Evolutionary conservation across 2,888 invertebrate species (phyloP).

Genomic region (Oligia latruncula): DNA sequence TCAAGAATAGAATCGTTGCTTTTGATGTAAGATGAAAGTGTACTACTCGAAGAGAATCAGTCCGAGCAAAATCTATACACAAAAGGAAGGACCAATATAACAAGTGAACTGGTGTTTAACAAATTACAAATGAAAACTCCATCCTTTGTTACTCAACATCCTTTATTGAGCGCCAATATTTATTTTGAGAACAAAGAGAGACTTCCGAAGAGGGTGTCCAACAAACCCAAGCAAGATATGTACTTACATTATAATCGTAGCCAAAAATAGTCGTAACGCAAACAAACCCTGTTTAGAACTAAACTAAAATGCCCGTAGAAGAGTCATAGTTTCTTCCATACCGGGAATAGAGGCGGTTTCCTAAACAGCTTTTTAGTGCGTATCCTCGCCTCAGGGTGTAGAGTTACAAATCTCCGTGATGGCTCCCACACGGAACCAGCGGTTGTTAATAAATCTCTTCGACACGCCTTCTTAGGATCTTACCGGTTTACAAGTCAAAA

Average conservation of each 20-base stretch:
- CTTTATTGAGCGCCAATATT: conserved; percentile 49
- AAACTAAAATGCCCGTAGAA: conserved; percentile 44
- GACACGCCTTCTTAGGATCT: conserved; percentile 73
- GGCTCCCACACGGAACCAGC: conserved; percentile 71
- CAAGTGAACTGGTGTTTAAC: conserved; percentile 18
- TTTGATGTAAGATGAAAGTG: conserved; percentile 4
- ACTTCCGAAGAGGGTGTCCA: conserved; percentile 32
- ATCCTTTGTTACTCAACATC: conserved; percentile 39
- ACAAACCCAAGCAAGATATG: conserved; percentile 22
- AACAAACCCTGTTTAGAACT: conserved; percentile 67
- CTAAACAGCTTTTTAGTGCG: conserved; percentile 73
- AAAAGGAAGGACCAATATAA: conserved; percentile 17
- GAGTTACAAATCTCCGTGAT: conserved; percentile 77
- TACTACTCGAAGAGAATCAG: not conserved
- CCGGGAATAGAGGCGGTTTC: conserved; percentile 75
- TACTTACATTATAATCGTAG: conserved; percentile 42
- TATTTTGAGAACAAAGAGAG: conserved; percentile 52
- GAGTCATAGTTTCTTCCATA: conserved; percentile 64
- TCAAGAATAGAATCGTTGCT: not conserved
- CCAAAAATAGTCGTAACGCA: conserved; percentile 58
- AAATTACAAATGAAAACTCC: conserved; percentile 28
- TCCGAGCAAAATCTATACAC: not conserved
- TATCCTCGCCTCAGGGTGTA: conserved; percentile 67
- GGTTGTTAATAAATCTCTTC: conserved; percentile 76
- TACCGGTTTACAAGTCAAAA: conserved; percentile 71